Conservation (phyloP, 2,888 invertebrate species). For the Cabera pusaria region DNA sequence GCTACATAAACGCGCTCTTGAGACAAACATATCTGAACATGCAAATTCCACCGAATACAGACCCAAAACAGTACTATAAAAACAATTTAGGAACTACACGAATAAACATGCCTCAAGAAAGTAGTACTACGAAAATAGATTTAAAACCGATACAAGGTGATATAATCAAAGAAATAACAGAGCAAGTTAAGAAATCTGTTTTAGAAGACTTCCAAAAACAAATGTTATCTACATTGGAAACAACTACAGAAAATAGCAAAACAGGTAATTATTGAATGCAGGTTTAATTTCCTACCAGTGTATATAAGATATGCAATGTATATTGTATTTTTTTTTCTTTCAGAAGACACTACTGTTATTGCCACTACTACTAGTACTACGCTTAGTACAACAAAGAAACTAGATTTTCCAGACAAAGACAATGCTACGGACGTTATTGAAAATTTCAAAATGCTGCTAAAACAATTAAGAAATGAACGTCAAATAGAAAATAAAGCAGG, state of each 20-base stretch:
- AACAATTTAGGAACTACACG: neutral
- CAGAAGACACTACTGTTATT: neutral
- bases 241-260: slow-evolving; percentile 4
- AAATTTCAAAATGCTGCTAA: neutral
- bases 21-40: slow-evolving; percentile 3
- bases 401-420: too few relatives aligned
- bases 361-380: neutral
- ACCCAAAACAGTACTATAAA: too few relatives aligned
- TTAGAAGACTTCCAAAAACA: slow-evolving; percentile 14
- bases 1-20: neutral
- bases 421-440: neutral
- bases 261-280: too few relatives aligned
- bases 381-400: too few relatives aligned
- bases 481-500: neutral
- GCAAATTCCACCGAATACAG: too few relatives aligned
- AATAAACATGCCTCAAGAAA: neutral
- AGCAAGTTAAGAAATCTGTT: slow-evolving; percentile 11
- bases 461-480: neutral
- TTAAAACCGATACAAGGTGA: slow-evolving; percentile 4
- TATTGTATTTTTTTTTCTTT: too few relatives aligned
- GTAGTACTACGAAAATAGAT: slow-evolving; percentile 1
- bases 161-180: slow-evolving; percentile 14
- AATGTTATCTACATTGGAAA: neutral
- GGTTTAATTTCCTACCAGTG: too few relatives aligned
- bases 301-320: too few relatives aligned